Evolutionary conservation across 92 coral and sea anemone genomes (phyloP), one percentile per base, ranked within the genome.

Genomic region (Montipora capitata): DNA sequence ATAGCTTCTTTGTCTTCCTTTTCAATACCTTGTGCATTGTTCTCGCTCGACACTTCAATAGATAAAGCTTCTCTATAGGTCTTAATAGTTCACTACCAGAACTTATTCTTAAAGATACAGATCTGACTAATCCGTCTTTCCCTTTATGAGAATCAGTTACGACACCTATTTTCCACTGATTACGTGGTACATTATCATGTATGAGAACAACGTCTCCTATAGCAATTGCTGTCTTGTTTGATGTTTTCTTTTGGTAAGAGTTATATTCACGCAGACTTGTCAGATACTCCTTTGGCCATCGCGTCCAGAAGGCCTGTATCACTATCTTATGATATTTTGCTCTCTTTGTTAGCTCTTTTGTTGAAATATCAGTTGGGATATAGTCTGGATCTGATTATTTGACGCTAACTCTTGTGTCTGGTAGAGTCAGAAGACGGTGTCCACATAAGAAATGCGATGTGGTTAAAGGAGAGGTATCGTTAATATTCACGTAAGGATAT

Each of bases 81-180:
- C n/a, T n/a, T n/a, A n/a, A n/a, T n/a, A n/a, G n/a, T n/a, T n/a
- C n/a, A n/a, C n/a, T n/a, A n/a, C n/a, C 76, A 44, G 78, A 68
- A 17, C 61, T 17, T 54, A 86, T 40, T 35, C 81, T 79, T 49
- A 89, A 38, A 77, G 89, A 51, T 42, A 78, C 93, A 15, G 80
- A 56, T 43, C 93, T 58, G 42, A 77, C 89, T 18, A 76, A 79
- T 42, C 85, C 93, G 67, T 83, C 89, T 49, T 65, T 89, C 68
- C 88, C 83, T 9, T 54, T 72, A 43, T 73, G 81, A 45, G 43
- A 15, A 49, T 52, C 68, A 51, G 54, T 40, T 11, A 88, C 3
- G 14, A 81, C 83, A 39, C 71, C 92, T 52, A 88, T 40, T 81
- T 82, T 81, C 88, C 83, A 81, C 49, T 49, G 59, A 20, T 52